Percentiles rank a stretch among this genome's conserved stretches.
phyloP scores from a whole-genome alignment of 2,113 vertebrate genomes.

The Desmodus rotundus region DNA sequence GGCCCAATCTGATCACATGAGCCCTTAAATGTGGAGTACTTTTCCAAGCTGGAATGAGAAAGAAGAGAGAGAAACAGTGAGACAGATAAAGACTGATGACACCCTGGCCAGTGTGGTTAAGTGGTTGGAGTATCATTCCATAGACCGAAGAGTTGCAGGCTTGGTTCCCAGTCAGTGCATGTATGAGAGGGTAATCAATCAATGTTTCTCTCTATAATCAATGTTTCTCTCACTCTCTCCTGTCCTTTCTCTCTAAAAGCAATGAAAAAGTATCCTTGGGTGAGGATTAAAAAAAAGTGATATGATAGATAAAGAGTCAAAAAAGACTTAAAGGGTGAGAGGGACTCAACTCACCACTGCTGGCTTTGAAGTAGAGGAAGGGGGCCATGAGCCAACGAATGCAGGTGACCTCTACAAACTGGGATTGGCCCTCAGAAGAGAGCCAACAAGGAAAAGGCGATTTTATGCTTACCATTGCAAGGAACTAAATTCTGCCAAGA shows the following conservation, averaged over 20 bases:
- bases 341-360: background rate
- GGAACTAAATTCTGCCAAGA: background rate
- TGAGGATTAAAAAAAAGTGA: background rate
- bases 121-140: no score
- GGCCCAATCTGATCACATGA: background rate
- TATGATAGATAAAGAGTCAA: background rate
- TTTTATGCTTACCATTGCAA: background rate
- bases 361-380: background rate
- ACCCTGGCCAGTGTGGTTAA: no score
- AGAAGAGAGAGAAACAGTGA: background rate
- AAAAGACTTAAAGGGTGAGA: background rate
- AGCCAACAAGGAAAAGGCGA: background rate
- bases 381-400: background rate
- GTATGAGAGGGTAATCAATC: no score
- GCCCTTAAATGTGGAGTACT: background rate
- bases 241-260: no score
- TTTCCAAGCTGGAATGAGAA: background rate
- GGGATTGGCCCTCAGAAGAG: background rate
- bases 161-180: no score
- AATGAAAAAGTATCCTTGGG: no score
- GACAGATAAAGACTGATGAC: no score
- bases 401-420: background rate
- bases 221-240: no score
- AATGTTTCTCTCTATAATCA: no score
- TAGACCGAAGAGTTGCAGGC: no score